A percentile compares a stretch with the other conserved stretches of the same genome.
Conservation (phyloP, 2,888 invertebrate genomes). For the Amiota mariae region DNA sequence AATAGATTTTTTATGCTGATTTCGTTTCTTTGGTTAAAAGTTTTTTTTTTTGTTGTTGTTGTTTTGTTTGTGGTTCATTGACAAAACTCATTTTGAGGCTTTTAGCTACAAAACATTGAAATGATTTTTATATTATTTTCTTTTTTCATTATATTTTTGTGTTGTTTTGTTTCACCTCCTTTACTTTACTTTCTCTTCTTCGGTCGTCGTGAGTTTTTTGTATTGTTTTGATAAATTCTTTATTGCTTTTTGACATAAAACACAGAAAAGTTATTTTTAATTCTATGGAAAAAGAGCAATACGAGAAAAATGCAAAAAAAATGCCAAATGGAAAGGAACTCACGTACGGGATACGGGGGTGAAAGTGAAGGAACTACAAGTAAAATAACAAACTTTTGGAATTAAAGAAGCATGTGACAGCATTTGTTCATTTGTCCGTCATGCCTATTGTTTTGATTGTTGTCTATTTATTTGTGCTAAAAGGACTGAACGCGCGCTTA, state of each 20-base stretch:
- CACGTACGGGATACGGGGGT: too few species aligned
- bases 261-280: too few species aligned
- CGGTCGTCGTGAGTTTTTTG: constrained; percentile 5
- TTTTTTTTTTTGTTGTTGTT: constrained; percentile 23
- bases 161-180: background rate
- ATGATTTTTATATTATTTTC: constrained; percentile 37
- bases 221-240: constrained; percentile 13
- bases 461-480: too few species aligned
- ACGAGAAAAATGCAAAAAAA: too few species aligned
- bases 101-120: constrained; percentile 39
- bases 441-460: too few species aligned
- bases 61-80: background rate
- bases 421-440: too few species aligned
- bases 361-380: too few species aligned
- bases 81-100: background rate
- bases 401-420: too few species aligned
- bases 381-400: too few species aligned
- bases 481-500: constrained; percentile 33
- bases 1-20: constrained; percentile 37
- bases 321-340: too few species aligned
- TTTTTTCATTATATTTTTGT: background rate
- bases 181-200: too few species aligned
- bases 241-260: background rate
- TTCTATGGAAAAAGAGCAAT: too few species aligned
- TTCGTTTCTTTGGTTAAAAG: constrained; percentile 28